These are phyloP conservation scores for Dipodomys merriami DNA, from an alignment of 2,113 vertebrate genomes.

Conservation along the genomic window DNA sequence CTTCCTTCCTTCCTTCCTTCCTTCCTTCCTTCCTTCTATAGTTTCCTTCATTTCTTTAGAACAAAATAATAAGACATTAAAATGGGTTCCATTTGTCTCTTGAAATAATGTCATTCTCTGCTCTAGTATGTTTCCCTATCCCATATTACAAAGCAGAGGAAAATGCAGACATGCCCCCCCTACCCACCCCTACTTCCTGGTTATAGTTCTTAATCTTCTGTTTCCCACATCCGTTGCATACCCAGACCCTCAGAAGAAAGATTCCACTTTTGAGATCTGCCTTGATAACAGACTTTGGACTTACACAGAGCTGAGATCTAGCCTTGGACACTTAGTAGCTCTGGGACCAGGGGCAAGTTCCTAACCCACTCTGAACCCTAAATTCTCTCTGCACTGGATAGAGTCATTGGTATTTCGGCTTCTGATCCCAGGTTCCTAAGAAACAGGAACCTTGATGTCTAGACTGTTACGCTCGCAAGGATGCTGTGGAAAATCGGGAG, in stretches of 20 bases:
- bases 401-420: background rate
- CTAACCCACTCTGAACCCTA: background rate
- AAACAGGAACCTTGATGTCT: background rate
- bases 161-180: background rate
- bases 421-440: background rate
- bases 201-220: background rate
- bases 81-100: background rate
- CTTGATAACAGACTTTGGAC: background rate
- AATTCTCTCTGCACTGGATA: background rate
- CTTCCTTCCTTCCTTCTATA: background rate
- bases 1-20: background rate
- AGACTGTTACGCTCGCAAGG: background rate
- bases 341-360: background rate
- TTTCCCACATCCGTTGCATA: background rate
- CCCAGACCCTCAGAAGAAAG: background rate
- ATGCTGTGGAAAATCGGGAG: background rate
- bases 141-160: background rate
- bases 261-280: background rate
- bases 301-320: background rate
- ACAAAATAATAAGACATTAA: background rate
- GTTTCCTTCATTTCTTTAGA: background rate
- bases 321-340: background rate
- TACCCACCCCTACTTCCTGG: background rate
- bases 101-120: background rate
- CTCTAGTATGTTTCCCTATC: background rate